Conservation (phyloP, 1,140 invertebrate genomes). For the Drosophila nigrodunni region DNA sequence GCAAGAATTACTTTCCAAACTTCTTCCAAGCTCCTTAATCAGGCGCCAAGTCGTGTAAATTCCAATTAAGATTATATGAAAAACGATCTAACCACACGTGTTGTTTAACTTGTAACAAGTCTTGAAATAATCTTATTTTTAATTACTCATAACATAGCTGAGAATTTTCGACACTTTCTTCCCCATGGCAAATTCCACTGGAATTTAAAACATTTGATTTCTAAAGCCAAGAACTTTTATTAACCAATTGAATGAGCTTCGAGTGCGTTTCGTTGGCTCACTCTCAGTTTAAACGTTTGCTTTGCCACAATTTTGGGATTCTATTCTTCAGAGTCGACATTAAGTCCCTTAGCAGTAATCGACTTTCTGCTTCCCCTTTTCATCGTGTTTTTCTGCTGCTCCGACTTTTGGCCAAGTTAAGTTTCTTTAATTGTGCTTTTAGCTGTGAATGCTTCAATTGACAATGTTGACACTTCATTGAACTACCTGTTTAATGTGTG, state of each 20-base stretch:
- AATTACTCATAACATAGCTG: constrained; percentile 4
- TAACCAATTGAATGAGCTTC: constrained; percentile 19
- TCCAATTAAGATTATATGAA: neutral
- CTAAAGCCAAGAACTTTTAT: constrained; percentile 11
- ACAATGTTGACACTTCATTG: constrained; percentile 36
- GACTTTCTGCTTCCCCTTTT: neutral
- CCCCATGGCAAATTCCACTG: neutral
- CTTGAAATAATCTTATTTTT: neutral
- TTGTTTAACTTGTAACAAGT: neutral
- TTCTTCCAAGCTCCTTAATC: too few relatives aligned
- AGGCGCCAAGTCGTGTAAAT: neutral
- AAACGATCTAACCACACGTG: neutral
- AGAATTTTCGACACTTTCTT: neutral
- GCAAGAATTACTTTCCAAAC: too few relatives aligned
- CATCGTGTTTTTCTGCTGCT: neutral
- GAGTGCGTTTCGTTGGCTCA: neutral
- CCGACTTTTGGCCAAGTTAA: constrained; percentile 28
- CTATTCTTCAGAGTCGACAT: too few relatives aligned
- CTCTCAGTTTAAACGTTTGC: neutral
- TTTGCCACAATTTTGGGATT: neutral
- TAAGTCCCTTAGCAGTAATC: too few relatives aligned
- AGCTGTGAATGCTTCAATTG: constrained; percentile 44
- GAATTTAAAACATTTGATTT: constrained; percentile 3
- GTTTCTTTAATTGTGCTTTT: constrained; percentile 49
- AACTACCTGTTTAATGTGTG: constrained; percentile 10